Evolutionary conservation across 1,140 invertebrate species (phyloP), one percentile per base, ranked within the genome.

Genomic region (Apis dorsata): DNA sequence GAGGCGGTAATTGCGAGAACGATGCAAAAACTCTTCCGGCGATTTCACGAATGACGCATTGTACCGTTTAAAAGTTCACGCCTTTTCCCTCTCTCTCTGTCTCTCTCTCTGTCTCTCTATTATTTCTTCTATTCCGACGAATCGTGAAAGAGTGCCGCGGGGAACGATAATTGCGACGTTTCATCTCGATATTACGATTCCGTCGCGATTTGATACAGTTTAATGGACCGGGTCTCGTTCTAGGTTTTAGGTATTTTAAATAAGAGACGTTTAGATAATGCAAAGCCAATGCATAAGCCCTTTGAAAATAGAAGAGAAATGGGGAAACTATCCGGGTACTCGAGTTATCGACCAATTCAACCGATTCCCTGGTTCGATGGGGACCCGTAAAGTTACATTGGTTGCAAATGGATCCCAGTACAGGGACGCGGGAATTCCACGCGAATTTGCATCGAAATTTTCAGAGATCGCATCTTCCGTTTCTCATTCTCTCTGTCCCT

Each of bases 1-100:
- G 86, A 86, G 84, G 82, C 89, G 81, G 83, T 88, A 90, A 90
- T 91, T 90, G 88, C 85, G 53, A 84, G 85, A 84, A 74, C 82
- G 85, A 81, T 81, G 83, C 86, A 65, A 88, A 91, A 90, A 88
- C 80, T 72, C 79, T 89, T 88, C 88, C 86, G 86, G 88, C 78
- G 65, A 55, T 86, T 88, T 78, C 70, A 76, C 69, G 68, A 86
- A 87, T 82, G 75, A 86, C 85, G 79, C 74, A 85, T 86, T 74
- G 83, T 51, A 24, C 51, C 53, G 9, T 63, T 75, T 53, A 59
- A 72, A n/a, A 5, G 44, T 62, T 57, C 73, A 13, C 80, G 60
- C 53, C 76, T 59, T 49, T 19, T 28, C 17, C 10, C 10, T 1
- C 8, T 21, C 13, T 9, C 49, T 1, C 8, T 21, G 10, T 9